Base-by-base conservation (phyloP, 2,888 invertebrate species). In the Stegophylla sp. region DNA sequence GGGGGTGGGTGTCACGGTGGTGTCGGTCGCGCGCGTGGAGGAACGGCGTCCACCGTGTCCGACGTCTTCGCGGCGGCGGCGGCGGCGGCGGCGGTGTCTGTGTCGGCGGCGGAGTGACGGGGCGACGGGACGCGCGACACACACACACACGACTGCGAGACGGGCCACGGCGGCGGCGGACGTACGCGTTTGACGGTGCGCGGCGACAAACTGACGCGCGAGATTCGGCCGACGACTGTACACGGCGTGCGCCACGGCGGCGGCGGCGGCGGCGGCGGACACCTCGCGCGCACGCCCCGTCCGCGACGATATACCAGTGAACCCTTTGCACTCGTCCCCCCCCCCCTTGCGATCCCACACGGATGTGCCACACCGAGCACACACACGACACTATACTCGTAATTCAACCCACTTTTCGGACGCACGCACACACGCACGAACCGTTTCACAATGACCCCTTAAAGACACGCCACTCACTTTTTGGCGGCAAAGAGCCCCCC, bases 181-280 rank as follows among this genome's bases (percentile, higher is more conserved):
- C 4, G 76, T 41, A 61, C 69, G 59, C 59, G 61, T 71, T 71
- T 34, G 79, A 13, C 59, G 71, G 59, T 71, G 59, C 61, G 61
- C 71, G 71, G 51, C 69, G 69, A 79, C 79, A 41, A 41, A 79
- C 77, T 77, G 48, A 59, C 59, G 45, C 20, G 53, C 17, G 20
- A n/a, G n/a, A n/a, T n/a, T n/a, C 71, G 71, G 71, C 56, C 51
- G 28, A 13, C 61, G 61, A 7, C 61, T 34, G 26, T 28, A 61
- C 72, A 13, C 53, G 5, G 1, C 67, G 64, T n/a, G 34, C 17
- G 34, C 41, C 64, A 45, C 67, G 45, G 45, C 12, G 3, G 12
- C 20, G 12, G 61, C 61, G 17, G 20, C 72, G 73, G 3, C 26
- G 20, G 45, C 74, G 34, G n/a, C 26, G 53, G 51, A 73, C 63